Percentiles rank a stretch among this genome's conserved stretches.
These are phyloP conservation scores for Oenanthe oenanthe DNA, from an alignment of 2,113 vertebrate genomes.

Conservation along the genomic window DNA sequence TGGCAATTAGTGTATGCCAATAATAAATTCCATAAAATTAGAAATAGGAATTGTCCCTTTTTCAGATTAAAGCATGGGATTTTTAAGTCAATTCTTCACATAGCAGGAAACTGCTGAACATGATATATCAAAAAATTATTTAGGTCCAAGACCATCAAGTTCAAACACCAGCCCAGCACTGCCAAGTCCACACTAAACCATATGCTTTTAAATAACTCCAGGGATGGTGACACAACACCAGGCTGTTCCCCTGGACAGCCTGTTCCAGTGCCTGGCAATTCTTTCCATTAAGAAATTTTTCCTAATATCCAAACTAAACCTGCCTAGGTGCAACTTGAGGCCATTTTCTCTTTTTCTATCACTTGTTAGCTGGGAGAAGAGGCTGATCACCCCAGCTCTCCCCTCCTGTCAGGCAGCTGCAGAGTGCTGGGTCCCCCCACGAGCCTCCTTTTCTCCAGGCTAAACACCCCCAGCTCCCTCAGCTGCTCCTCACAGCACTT, in stretches of 20 bases:
- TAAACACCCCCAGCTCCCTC: background rate
- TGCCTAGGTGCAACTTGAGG: background rate
- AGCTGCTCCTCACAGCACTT: fast-evolving
- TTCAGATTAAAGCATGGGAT: background rate
- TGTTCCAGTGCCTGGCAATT: background rate
- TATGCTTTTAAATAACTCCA: background rate
- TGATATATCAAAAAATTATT: background rate
- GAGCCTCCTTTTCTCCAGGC: background rate
- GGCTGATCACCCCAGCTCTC: fast-evolving
- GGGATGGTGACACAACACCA: fast-evolving
- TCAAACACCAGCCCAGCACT: background rate
- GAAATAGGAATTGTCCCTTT: background rate
- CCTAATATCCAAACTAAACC: too few species aligned
- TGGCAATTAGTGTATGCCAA: background rate
- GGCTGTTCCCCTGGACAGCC: too few species aligned
- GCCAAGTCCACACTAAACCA: background rate
- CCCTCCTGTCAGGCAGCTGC: fast-evolving
- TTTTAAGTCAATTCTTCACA: background rate
- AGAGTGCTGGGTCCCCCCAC: fast-evolving
- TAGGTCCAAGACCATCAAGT: background rate
- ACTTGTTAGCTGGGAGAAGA: background rate
- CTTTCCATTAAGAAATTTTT: background rate
- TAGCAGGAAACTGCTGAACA: background rate
- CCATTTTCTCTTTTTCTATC: background rate
- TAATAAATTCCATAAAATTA: background rate